Conservation (phyloP, 92 coral and sea anemone genomes). For the Epizoanthus scotinus region DNA sequence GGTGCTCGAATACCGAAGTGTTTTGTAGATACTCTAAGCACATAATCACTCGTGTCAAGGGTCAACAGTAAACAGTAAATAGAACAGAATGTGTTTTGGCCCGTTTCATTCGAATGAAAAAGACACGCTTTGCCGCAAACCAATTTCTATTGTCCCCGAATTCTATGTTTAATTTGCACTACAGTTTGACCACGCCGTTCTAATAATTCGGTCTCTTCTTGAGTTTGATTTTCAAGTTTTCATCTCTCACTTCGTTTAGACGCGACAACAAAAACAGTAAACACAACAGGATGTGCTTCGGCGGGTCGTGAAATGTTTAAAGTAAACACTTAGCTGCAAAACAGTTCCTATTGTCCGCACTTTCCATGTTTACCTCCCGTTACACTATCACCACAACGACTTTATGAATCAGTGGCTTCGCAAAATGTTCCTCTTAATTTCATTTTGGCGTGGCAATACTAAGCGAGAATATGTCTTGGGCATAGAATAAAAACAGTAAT, state of each 20-base stretch:
- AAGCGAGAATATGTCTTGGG: no score
- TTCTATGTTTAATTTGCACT: conserved; percentile 31
- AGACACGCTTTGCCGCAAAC: conserved; percentile 36
- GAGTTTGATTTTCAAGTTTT: conserved; percentile 10
- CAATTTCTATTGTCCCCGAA: conserved; percentile 39
- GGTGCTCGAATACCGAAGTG: conserved; percentile 12
- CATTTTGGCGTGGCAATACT: conserved; percentile 29
- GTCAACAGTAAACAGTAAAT: conserved; percentile 26
- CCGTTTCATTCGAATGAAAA: conserved; percentile 35
- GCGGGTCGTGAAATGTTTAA: conserved; percentile 44
- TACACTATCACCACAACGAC: conserved; percentile 30
- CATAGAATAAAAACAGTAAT: no score
- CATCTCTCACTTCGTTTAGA: conserved; percentile 32
- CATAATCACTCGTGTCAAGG: conserved; percentile 38
- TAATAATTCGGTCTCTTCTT: conserved; percentile 31
- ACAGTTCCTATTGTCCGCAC: conserved; percentile 36
- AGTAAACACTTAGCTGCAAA: conserved; percentile 42
- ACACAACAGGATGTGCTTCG: conserved; percentile 49
- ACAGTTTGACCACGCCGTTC: conserved; percentile 39
- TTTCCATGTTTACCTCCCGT: conserved; percentile 37
- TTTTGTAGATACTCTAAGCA: neutral
- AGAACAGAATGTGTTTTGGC: conserved; percentile 39
- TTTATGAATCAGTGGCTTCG: conserved; percentile 9
- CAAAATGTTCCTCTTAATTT: conserved; percentile 32
- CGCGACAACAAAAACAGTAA: conserved; percentile 38